Base-by-base conservation (phyloP, 2,888 invertebrate species). In the Drosophila antonietae region DNA sequence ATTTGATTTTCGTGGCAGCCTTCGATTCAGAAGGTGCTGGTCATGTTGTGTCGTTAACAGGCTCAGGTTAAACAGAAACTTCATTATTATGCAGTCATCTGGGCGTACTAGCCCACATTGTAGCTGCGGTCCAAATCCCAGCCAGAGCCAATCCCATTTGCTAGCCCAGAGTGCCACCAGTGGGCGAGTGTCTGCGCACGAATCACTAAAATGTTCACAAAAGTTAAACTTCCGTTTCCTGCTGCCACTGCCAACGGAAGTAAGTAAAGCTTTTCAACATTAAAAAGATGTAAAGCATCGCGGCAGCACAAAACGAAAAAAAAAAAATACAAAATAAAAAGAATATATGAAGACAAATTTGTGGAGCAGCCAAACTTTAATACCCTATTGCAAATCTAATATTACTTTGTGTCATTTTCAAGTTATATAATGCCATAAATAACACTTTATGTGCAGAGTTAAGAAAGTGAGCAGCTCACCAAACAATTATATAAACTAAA, bases 151-250 rank as follows among this genome's bases (percentile, higher is more conserved):
- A 55, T 68, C 49, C 68, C 61, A 68, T 61, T 71, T 59, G 28
- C 55, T 56, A 51, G 68, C 41, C 60, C 52, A 18, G n/a, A 49
- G 66, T 63, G 23, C 59, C 33, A 44, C 39, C 46, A 62, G 59
- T 51, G 53, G 59, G 71, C 68, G 77, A 88, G 82, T 87, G 79
- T 87, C 89, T 84, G 89, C 73, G 73, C 83, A 80, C 88, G 88
- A 89, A 88, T 86, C 86, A 88, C 90, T 89, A 89, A 89, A 88
- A 83, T 86, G 81, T 88, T 77, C 78, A 84, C 84, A 90, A 87
- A 90, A 90, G 89, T 87, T 87, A 88, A 87, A 90, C 90, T 87
- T 87, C 90, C 90, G 90, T 63, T 90, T 90, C 87, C 83, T 78
- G 81, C 63, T 62, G 78, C 63, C 61, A 41, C 56, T 68, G 80